Evolutionary conservation across 2,113 vertebrate species (phyloP).

Genomic region (Prunella himalayana): DNA sequence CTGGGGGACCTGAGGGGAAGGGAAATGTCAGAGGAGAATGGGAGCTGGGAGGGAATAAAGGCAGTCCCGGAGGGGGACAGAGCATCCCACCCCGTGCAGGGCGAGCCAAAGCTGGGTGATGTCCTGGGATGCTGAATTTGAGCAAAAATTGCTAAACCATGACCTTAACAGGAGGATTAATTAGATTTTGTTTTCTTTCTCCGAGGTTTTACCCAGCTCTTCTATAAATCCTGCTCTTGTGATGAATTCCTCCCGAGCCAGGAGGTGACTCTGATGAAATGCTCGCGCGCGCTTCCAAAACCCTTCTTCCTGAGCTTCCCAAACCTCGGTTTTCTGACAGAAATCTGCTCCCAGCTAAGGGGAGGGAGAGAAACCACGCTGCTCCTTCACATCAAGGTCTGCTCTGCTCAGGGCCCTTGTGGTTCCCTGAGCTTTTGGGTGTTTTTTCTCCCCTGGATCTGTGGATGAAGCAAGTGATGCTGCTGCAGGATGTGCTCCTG

Average conservation of each 20-base stretch:
- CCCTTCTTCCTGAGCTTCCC: not conserved
- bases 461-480: not conserved
- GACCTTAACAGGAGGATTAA: not conserved
- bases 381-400: not conserved
- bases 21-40: not conserved
- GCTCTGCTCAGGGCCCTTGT: not conserved
- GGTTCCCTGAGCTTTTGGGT: not conserved
- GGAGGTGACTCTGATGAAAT: not conserved
- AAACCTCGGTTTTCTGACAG: not conserved
- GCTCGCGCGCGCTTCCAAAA: fast-evolving
- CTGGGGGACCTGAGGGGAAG: not conserved
- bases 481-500: not conserved
- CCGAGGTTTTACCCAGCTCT: not conserved
- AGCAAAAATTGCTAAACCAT: not conserved
- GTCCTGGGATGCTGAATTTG: not conserved
- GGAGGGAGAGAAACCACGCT: fast-evolving
- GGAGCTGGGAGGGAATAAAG: not conserved
- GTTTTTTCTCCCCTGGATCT: not conserved
- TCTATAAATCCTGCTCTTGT: not conserved
- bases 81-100: not conserved
- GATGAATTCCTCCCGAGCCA: not conserved
- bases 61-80: not conserved
- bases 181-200: not conserved
- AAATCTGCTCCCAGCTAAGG: not conserved
- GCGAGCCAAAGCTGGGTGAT: not conserved